phyloP scores from a whole-genome alignment of 2,797 vertebrate species.

The Anolis apletophallus region DNA sequence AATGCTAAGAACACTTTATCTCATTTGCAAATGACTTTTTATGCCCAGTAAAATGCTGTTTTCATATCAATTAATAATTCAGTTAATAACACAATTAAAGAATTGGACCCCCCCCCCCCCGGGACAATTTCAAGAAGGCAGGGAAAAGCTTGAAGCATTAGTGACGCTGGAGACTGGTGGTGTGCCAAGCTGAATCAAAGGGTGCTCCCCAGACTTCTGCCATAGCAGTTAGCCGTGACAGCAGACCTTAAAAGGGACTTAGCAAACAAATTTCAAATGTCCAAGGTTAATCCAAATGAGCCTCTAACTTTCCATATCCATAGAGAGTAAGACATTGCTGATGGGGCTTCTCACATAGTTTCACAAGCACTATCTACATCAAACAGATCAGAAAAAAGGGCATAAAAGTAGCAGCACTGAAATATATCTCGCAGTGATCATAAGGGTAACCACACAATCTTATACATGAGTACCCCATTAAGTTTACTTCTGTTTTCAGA shows the following conservation, averaged over 20 bases:
- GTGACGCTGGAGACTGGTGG: slow-evolving; percentile 41
- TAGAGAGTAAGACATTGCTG: too few relatives aligned
- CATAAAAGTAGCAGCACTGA: background rate
- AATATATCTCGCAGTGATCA: too few relatives aligned
- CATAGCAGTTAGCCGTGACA: background rate
- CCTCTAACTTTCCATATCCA: background rate
- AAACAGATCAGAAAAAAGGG: too few relatives aligned
- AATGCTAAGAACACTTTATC: slow-evolving; percentile 69
- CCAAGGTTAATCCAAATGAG: background rate
- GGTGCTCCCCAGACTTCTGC: background rate
- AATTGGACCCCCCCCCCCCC: slow-evolving; percentile 59
- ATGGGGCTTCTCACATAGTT: background rate
- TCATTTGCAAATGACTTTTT: slow-evolving; percentile 78
- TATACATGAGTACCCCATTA: too few relatives aligned
- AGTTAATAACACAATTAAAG: slow-evolving; percentile 77
- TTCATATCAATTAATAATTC: slow-evolving; percentile 82
- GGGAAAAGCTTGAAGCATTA: slow-evolving; percentile 37
- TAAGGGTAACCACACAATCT: too few relatives aligned
- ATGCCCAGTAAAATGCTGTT: slow-evolving; percentile 77
- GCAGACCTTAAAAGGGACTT: slow-evolving; percentile 23
- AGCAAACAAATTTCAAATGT: background rate
- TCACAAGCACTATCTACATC: background rate
- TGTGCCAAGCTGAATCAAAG: background rate
- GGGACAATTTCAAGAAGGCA: slow-evolving; percentile 63
- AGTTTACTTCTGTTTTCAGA: too few relatives aligned